Evolutionary conservation across 2,888 invertebrate genomes (phyloP), one percentile per base, ranked within the genome.

Genomic region (Therioaphis trifolii): DNA sequence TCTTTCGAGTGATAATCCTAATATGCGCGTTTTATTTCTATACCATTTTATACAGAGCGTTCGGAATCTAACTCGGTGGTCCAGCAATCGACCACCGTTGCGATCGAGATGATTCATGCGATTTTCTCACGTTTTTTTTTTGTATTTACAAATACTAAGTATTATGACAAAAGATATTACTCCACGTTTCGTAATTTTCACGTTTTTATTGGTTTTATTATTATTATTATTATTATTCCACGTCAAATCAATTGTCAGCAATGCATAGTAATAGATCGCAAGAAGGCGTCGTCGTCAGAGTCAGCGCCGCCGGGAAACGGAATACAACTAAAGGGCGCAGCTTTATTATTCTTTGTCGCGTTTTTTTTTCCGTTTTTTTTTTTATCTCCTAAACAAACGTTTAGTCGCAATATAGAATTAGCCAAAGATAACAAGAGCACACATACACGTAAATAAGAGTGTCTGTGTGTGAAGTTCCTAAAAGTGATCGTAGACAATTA

Each of bases 371-470:
- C 27, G 27, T 61, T 58, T 18, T 72, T n/a, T 2, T 68, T 29
- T 80, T 80, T 74, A 74, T 82, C 82, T 82, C 29, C 49, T 82
- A 71, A 82, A 74, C 74, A 82, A 82, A 82, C 82, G 72, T 61
- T 40, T 46, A 14, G 80, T 80, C 66, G 80, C 78, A 69, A 35
- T 66, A 66, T 55, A 46, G 27, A 69, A 79, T 79, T 79, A 79
- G 40, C 79, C 55, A 61, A 49, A 80, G 80, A 80, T 82, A 82
- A 74, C 72, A 63, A 72, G 74, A 82, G 24, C 72, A 55, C 43
- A 69, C 52, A 55, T 52, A 24, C 52, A 15, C 35, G 29, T 35
- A 68, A 14, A 12, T 12, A 4, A 61, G 24, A 24, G 35, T n/a
- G 35, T 15, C 21, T 29, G 52, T 46, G 27, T 43, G 63, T 15